Percentiles rank a stretch among this genome's conserved stretches.
Conservation (phyloP, 2,797 vertebrate species). For the Centropyge bicolor region DNA sequence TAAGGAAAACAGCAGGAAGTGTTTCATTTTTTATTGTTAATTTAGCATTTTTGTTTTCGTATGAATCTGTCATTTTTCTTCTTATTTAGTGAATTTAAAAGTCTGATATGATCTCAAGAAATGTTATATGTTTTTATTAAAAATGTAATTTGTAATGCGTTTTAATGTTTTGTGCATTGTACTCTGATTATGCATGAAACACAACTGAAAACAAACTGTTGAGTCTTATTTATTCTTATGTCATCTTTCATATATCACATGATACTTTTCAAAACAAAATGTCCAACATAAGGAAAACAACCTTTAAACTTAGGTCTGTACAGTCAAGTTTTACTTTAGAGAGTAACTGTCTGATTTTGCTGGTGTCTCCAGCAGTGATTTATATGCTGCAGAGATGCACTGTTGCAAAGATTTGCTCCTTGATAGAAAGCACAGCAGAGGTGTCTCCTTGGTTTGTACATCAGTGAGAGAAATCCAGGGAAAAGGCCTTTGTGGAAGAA, state of each 20-base stretch:
- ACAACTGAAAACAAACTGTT: neutral
- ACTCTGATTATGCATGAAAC: neutral
- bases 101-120: neutral
- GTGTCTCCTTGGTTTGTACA: conserved; percentile 81
- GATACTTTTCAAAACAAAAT: neutral
- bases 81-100: too few relatives aligned
- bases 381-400: conserved; percentile 70
- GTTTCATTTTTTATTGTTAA: too few relatives aligned
- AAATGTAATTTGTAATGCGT: neutral
- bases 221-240: neutral
- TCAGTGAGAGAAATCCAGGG: conserved; percentile 85
- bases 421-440: conserved; percentile 77
- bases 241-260: neutral
- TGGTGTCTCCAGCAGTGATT: conserved; percentile 57
- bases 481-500: conserved; percentile 76
- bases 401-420: conserved; percentile 62
- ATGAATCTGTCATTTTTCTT: too few relatives aligned
- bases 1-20: too few relatives aligned
- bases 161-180: neutral
- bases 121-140: neutral
- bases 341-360: neutral
- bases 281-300: neutral
- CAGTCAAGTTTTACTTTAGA: neutral
- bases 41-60: too few relatives aligned
- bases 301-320: neutral